These are phyloP conservation scores for Malurus elegans DNA, from an alignment of 2,113 vertebrate species.

Conservation along the genomic window DNA sequence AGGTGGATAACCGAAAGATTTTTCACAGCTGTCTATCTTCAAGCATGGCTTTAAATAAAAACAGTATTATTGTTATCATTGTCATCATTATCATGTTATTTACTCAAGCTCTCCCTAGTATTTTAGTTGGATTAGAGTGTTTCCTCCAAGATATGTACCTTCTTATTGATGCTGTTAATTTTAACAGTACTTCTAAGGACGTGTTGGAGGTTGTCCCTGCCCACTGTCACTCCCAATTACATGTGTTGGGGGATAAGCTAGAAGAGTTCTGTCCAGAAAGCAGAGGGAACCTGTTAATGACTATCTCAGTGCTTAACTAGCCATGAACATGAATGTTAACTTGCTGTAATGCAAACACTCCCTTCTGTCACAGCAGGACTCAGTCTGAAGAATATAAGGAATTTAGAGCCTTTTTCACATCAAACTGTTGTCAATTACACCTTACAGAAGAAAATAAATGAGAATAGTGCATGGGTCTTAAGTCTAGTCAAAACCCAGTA, in stretches of 20 bases:
- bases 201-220: neutral
- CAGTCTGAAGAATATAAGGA: neutral
- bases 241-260: neutral
- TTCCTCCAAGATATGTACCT: neutral
- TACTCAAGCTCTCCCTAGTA: neutral
- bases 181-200: neutral
- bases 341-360: neutral
- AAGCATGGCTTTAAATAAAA: neutral
- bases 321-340: neutral
- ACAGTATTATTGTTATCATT: neutral
- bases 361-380: neutral
- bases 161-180: neutral
- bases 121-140: neutral
- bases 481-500: neutral
- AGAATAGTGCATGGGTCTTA: neutral
- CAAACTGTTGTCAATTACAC: neutral
- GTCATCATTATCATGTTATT: neutral
- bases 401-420: neutral
- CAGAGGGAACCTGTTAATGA: constrained; percentile 1
- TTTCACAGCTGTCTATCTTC: neutral
- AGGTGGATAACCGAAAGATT: neutral
- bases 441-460: neutral
- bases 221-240: neutral
- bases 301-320: neutral
- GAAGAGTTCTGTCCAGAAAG: neutral